Conservation (phyloP, 2,797 vertebrate genomes). For the Naso thynnoides region DNA sequence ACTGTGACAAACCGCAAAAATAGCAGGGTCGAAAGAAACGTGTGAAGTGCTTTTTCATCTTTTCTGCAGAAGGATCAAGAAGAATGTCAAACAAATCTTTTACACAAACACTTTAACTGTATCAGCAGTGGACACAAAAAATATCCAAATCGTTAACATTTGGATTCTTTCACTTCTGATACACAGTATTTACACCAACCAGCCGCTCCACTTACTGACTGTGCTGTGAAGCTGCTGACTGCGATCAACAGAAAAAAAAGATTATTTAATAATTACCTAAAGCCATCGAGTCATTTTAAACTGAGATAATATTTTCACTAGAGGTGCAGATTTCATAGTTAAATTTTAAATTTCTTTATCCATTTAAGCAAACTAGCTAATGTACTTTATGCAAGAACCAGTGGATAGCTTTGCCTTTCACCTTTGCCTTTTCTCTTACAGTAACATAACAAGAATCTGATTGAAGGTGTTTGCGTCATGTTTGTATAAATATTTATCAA, state of each 20-base stretch:
- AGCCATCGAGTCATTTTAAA: background rate
- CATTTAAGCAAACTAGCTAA: background rate
- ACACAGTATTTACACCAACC: no score
- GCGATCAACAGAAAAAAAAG: background rate
- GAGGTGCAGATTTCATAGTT: background rate
- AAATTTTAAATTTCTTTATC: background rate
- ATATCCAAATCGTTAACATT: conserved; percentile 5
- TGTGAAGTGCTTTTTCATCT: conserved; percentile 29
- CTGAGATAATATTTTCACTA: background rate
- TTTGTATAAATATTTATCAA: no score
- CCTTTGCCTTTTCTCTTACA: background rate
- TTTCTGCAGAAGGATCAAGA: conserved; percentile 43
- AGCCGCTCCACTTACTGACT: no score
- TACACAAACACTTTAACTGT: background rate
- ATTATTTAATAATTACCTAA: background rate
- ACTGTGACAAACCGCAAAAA: conserved; percentile 53
- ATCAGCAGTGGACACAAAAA: background rate
- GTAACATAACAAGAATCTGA: background rate
- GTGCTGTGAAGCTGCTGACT: no score
- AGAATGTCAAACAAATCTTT: background rate
- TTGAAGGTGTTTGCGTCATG: background rate
- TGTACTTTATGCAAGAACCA: background rate
- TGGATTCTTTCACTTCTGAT: background rate
- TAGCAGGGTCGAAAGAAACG: conserved; percentile 21
- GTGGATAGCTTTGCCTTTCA: background rate